A percentile compares a stretch with the other conserved stretches of the same genome.
Conservation (phyloP, 2,797 vertebrate species). For the Petrocephalus schoutedeni region DNA sequence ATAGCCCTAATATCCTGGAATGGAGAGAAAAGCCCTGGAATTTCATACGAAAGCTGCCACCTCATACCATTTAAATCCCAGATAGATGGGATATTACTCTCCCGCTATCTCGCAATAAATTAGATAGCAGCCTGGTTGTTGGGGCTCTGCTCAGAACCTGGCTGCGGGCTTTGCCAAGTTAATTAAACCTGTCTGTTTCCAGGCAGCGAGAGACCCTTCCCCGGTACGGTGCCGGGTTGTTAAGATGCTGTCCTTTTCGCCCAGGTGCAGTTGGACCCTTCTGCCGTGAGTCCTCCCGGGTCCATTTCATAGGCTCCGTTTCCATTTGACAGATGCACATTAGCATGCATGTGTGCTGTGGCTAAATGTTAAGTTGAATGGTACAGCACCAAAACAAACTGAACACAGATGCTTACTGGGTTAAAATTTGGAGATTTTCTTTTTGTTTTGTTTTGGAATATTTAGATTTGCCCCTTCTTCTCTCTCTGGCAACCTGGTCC, state of each 20-base stretch:
- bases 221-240: slow-evolving; percentile 15
- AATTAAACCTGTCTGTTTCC: slow-evolving; percentile 23
- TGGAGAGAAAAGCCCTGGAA: slow-evolving; percentile 20
- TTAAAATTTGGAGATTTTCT: background rate
- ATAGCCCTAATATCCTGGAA: slow-evolving; percentile 28
- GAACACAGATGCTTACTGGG: background rate
- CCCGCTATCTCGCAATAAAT: slow-evolving; percentile 26
- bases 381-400: background rate
- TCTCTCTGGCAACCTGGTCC: background rate
- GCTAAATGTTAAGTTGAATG: background rate
- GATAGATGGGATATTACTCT: slow-evolving; percentile 30
- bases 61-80: slow-evolving; percentile 28
- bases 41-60: slow-evolving; percentile 22
- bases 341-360: background rate
- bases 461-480: background rate
- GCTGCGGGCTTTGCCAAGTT: slow-evolving; percentile 23
- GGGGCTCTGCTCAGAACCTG: slow-evolving; percentile 14
- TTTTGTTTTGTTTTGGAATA: background rate
- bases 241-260: slow-evolving; percentile 8
- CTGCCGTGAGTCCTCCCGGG: background rate
- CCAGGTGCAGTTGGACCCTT: background rate
- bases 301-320: background rate
- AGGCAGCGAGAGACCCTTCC: slow-evolving; percentile 9
- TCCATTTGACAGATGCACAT: background rate
- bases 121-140: slow-evolving; percentile 18